Evolutionary conservation across 2,797 vertebrate species (phyloP).

Genomic region (Mallotus villosus): DNA sequence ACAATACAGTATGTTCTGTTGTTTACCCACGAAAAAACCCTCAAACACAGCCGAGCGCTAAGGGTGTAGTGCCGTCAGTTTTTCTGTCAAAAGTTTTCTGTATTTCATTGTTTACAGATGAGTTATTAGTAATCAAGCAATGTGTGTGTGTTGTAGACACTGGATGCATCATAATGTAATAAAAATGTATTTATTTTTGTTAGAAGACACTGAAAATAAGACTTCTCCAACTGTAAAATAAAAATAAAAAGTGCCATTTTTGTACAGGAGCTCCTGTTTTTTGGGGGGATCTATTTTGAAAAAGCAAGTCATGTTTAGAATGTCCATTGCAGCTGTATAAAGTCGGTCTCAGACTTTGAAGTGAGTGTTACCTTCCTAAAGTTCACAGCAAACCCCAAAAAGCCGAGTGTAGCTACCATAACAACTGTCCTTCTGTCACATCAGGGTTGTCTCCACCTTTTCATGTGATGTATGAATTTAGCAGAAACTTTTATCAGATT

Average conservation of each 20-base stretch:
- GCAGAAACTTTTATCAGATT: too few relatives aligned
- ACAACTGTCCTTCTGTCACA: too few relatives aligned
- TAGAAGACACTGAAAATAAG: conserved; percentile 18
- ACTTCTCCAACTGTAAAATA: conserved; percentile 16
- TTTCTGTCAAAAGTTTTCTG: background rate
- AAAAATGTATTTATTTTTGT: conserved; percentile 21
- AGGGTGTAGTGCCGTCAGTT: background rate
- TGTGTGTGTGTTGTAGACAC: background rate
- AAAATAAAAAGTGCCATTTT: background rate
- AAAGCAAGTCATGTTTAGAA: too few relatives aligned
- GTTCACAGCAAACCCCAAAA: too few relatives aligned
- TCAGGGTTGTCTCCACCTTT: too few relatives aligned
- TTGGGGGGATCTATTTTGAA: background rate
- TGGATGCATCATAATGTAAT: conserved; percentile 11
- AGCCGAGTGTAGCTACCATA: too few relatives aligned
- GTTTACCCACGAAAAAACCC: background rate
- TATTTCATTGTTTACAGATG: conserved; percentile 11
- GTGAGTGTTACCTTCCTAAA: too few relatives aligned
- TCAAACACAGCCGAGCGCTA: background rate
- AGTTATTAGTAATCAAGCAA: background rate
- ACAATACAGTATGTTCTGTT: background rate
- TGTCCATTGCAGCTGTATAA: too few relatives aligned
- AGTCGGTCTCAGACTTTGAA: too few relatives aligned
- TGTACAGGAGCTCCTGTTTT: conserved; percentile 4
- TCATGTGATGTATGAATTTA: too few relatives aligned